These are phyloP conservation scores for Apocheima hispidaria DNA, from an alignment of 2,888 invertebrate species.

Conservation along the genomic window DNA sequence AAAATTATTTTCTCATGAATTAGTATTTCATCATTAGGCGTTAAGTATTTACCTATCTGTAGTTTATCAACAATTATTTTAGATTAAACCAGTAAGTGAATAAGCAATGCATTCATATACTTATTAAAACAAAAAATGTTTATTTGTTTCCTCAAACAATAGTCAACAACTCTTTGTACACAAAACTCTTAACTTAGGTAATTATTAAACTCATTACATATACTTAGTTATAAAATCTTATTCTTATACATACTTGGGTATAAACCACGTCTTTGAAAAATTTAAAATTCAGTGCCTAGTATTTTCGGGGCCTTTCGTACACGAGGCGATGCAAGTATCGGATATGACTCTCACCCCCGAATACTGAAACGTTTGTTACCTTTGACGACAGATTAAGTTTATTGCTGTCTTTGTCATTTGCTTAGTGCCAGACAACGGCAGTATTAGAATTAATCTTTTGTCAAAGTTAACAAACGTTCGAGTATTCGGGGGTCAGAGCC, in stretches of 20 bases:
- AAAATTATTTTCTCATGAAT: too few species aligned
- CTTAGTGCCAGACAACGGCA: too few species aligned
- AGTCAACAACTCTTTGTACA: constrained; percentile 48
- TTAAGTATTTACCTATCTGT: neutral
- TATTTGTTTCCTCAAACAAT: constrained; percentile 52
- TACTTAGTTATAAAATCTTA: neutral
- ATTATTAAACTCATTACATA: constrained; percentile 7
- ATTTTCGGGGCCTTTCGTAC: neutral
- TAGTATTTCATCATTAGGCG: too few species aligned
- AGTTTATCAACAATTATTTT: constrained; percentile 3
- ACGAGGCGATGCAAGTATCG: neutral
- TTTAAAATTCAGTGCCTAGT: neutral
- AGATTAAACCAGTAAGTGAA: neutral
- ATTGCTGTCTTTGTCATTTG: too few species aligned
- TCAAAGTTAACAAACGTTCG: too few species aligned
- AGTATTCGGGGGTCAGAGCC: too few species aligned
- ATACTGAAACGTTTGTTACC: too few species aligned
- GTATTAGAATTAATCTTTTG: too few species aligned
- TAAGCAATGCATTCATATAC: constrained; percentile 21
- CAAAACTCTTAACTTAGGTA: constrained; percentile 65
- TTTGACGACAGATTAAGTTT: too few species aligned
- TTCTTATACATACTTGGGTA: neutral
- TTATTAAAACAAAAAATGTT: constrained; percentile 37
- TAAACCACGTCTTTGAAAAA: neutral
- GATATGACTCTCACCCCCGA: neutral